A percentile compares a stretch with the other conserved stretches of the same genome.
Evolutionary conservation across 2,113 vertebrate genomes (phyloP).

Genomic region (Daubentonia madagascariensis): DNA sequence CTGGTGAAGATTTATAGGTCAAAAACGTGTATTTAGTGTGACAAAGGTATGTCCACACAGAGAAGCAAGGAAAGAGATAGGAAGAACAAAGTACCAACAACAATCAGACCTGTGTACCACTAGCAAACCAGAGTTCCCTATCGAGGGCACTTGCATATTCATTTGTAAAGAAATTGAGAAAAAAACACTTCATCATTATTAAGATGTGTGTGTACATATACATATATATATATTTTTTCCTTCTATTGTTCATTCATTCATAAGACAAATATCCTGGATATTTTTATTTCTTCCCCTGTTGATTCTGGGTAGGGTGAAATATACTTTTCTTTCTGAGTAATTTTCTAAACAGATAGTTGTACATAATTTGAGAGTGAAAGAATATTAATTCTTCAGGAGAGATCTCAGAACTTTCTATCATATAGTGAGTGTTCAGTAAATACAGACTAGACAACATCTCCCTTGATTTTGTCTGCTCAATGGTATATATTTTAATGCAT

Average conservation of each 20-base stretch:
- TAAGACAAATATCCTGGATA: neutral
- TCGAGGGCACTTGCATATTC: neutral
- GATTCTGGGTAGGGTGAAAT: constrained; percentile 22
- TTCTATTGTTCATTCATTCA: neutral
- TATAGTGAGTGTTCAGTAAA: neutral
- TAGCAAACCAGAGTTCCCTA: neutral
- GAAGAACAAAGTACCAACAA: neutral
- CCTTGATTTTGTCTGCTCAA: neutral
- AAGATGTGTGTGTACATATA: neutral
- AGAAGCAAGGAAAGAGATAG: neutral
- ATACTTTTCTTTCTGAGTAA: neutral
- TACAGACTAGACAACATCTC: neutral
- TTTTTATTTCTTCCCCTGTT: neutral
- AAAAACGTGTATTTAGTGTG: neutral
- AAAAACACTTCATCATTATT: neutral
- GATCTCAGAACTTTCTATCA: neutral
- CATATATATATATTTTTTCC: neutral
- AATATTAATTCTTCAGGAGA: constrained; percentile 8
- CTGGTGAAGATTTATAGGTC: neutral
- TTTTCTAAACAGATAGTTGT: constrained; percentile 7
- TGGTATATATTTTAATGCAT: constrained; percentile 35
- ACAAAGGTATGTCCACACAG: neutral
- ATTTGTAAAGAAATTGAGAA: neutral
- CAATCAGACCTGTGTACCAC: neutral
- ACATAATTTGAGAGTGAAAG: constrained; percentile 34